A percentile compares a stretch with the other conserved stretches of the same genome.
Evolutionary conservation across 2,797 vertebrate genomes (phyloP).

Genomic region (Choloepus didactylus): DNA sequence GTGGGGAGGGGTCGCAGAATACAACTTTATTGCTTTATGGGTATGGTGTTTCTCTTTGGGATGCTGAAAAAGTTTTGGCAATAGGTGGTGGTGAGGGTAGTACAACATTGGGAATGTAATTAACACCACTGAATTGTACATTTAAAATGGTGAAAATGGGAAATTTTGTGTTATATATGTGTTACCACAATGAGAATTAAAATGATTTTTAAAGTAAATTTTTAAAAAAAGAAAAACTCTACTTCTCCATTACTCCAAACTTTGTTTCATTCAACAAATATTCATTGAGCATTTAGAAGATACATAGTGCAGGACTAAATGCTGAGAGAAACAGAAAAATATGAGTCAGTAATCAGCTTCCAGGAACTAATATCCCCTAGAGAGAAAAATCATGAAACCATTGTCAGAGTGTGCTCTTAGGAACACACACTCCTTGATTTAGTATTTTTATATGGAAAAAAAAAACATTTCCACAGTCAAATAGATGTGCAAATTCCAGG

Average conservation of each 20-base stretch:
- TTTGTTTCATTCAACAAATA: constrained; percentile 38
- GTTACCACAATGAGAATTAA: no score
- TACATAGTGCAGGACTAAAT: not conserved
- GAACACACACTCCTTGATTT: not conserved
- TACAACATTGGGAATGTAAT: no score
- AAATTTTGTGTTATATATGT: no score
- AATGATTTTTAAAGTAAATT: no score
- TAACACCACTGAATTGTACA: no score
- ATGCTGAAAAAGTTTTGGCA: no score
- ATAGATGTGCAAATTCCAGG: not conserved
- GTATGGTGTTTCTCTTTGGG: no score
- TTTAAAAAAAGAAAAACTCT: not conserved
- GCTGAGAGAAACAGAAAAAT: constrained; percentile 31
- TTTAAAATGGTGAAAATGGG: no score
- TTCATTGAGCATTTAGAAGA: not conserved
- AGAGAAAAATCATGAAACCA: not conserved
- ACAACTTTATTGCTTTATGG: not conserved
- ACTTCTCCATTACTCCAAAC: not conserved
- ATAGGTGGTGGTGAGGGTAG: no score
- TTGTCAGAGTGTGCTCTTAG: not conserved
- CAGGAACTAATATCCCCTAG: not conserved
- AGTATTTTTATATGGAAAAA: not conserved
- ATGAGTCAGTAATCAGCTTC: not conserved
- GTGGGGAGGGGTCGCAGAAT: no score
- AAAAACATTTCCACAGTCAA: not conserved